phyloP scores from a whole-genome alignment of 2,113 vertebrate genomes.

The Nothobranchius furzeri region DNA sequence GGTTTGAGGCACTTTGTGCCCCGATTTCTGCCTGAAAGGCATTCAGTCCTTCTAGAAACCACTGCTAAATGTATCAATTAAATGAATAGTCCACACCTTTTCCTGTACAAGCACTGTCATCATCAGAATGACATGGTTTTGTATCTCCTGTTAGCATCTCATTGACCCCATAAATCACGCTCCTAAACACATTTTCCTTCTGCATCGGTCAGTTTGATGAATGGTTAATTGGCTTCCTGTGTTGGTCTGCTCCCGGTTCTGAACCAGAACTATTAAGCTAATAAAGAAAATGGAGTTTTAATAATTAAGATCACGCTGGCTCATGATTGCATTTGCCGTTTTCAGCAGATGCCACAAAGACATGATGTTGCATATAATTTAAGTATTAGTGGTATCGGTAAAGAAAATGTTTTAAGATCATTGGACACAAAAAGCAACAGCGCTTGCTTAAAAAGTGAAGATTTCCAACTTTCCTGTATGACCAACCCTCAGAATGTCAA shows the following conservation, averaged over 20 bases:
- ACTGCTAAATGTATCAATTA: too few species aligned
- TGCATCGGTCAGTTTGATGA: slow-evolving; percentile 56
- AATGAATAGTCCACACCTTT: too few species aligned
- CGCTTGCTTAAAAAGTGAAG: slow-evolving; percentile 2
- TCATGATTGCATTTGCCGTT: slow-evolving; percentile 51
- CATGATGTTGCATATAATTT: slow-evolving; percentile 54
- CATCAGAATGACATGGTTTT: slow-evolving; percentile 50
- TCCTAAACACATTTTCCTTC: slow-evolving; percentile 56
- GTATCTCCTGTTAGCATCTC: slow-evolving; percentile 44
- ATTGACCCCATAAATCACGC: slow-evolving; percentile 66
- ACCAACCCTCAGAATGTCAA: slow-evolving; percentile 8
- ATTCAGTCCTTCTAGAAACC: too few species aligned
- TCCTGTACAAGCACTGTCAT: too few species aligned
- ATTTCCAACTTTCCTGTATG: background rate
- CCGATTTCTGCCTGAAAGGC: too few species aligned
- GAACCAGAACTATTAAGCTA: slow-evolving; percentile 51
- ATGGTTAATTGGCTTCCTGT: slow-evolving; percentile 36
- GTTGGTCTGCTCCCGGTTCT: slow-evolving; percentile 21
- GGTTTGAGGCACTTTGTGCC: too few species aligned
- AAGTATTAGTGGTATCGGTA: slow-evolving; percentile 32
- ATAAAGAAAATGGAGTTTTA: slow-evolving; percentile 68
- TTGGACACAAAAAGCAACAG: background rate
- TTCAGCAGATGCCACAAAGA: slow-evolving; percentile 26
- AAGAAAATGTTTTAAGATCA: slow-evolving; percentile 26
- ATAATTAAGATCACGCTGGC: slow-evolving; percentile 67